Base-by-base conservation (phyloP, 2,888 invertebrate genomes). In the Pristionchus fissidentatus region DNA sequence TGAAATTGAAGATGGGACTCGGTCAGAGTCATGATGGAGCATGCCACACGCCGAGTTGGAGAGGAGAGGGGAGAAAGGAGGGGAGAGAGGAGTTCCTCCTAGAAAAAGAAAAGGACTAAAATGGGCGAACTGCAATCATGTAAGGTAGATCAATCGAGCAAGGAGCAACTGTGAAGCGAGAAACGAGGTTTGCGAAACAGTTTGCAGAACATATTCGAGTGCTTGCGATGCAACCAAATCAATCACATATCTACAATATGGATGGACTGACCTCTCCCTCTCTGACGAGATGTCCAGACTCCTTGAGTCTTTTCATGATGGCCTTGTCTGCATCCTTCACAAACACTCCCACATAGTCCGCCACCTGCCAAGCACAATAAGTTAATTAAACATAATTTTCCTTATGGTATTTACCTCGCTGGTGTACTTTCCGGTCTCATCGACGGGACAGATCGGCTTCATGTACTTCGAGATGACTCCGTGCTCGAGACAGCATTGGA, bases 151-250 rank as follows among this genome's bases (percentile, higher is more conserved):
- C n/a, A n/a, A n/a, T n/a, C n/a, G n/a, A n/a, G n/a, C n/a, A n/a
- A n/a, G n/a, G n/a, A n/a, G n/a, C n/a, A n/a, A n/a, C n/a, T n/a
- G n/a, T n/a, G n/a, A n/a, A n/a, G n/a, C n/a, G n/a, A n/a, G n/a
- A n/a, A n/a, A n/a, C n/a, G n/a, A n/a, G n/a, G n/a, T n/a, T n/a
- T n/a, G n/a, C n/a, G n/a, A n/a, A n/a, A n/a, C n/a, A n/a, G n/a
- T n/a, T n/a, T n/a, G 93, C 99, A 99, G 93, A 96, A 99, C 4
- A 99, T 99, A 93, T 99, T 99, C 93, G 95, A 97, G 93, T 99
- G 99, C 92, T 96, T 97, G 49, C 85, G 84, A 84, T 86, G 49
- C n/a, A n/a, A n/a, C n/a, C n/a, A n/a, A n/a, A n/a, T n/a, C n/a
- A n/a, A n/a, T n/a, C n/a, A n/a, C n/a, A n/a, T n/a, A n/a, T n/a